A percentile compares a stretch with the other conserved stretches of the same genome.
These are phyloP conservation scores for Dicyrtomina minuta DNA, from an alignment of 2,888 invertebrate species.

Conservation along the genomic window DNA sequence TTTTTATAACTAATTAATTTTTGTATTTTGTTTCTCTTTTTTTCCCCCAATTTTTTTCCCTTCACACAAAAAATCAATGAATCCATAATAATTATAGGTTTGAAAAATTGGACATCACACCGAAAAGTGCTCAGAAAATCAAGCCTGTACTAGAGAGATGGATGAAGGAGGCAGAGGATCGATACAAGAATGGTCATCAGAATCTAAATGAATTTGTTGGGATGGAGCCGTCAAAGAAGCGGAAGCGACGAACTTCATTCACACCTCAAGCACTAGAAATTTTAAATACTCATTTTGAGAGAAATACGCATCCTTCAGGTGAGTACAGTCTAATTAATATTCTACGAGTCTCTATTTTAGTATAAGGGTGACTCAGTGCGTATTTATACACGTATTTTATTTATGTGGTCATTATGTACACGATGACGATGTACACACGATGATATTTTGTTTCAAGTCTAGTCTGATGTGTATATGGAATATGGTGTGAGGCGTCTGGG, in stretches of 20 bases:
- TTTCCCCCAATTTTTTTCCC: background rate
- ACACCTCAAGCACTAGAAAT: conserved; percentile 94
- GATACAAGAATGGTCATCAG: conserved; percentile 90
- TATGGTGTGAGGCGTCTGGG: too few species aligned
- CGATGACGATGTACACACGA: too few species aligned
- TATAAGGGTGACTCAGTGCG: too few species aligned
- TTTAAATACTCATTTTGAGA: conserved; percentile 91
- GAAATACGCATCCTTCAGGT: conserved; percentile 98
- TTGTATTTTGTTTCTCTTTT: background rate
- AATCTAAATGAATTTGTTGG: conserved; percentile 91
- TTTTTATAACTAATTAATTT: background rate
- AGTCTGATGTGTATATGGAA: too few species aligned
- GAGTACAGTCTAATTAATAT: conserved; percentile 53
- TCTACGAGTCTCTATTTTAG: too few species aligned
- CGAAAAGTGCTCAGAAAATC: conserved; percentile 99
- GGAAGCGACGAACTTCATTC: conserved; percentile 94
- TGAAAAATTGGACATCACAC: conserved; percentile 98
- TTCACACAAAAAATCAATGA: background rate
- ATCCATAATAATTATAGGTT: conserved; percentile 82
- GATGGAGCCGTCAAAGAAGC: conserved; percentile 93
- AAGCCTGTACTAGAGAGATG: conserved; percentile 97
- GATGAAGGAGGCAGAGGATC: conserved; percentile 99
- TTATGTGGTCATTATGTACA: too few species aligned
- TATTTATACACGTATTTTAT: too few species aligned
- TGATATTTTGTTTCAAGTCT: too few species aligned